Evolutionary conservation across 2,113 vertebrate species (phyloP), one percentile per base, ranked within the genome.

Genomic region (Megalops atlanticus): DNA sequence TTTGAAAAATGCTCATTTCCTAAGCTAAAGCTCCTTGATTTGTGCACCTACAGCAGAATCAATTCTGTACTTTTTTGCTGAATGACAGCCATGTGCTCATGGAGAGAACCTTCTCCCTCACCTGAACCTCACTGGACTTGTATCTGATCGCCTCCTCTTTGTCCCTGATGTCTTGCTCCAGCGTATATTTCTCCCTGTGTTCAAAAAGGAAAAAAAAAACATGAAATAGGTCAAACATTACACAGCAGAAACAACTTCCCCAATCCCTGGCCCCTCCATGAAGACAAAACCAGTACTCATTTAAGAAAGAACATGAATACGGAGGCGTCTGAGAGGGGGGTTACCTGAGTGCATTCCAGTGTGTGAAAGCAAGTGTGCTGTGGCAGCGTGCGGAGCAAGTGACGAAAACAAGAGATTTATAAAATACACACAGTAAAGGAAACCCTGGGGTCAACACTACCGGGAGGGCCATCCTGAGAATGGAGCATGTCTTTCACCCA

Each of bases 81-180:
- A 31, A 27, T 31, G 58, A 64, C 52, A 3, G n/a, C 58, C 2
- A 31, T 11, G 58, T 24, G 6, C 24, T n/a, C 52, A 27, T 0
- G n/a, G 8, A 3, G 52, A 58, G 52, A 58, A 58, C 24, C 18
- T 1, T 8, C 24, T 64, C 0, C 79, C 91, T 90, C 86, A 99
- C 98, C 97, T 99, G 98, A 4, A 99, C 97, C 89, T 99, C 97
- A 0, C 74, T 94, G 77, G 93, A 94, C 91, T 99, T 98, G 84
- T 98, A 95, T 58, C 96, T 94, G 84, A 99, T 96, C 35, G 97
- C 93, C 80, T 97, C 97, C 83, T 99, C 98, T 38, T 97, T 94
- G 79, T 99, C 98, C 80, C 97, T 91, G 85, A 99, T 98, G 88
- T 99, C 98, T 81, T 99, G 97, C 81, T 99, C 98, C 81, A 99